A percentile compares a stretch with the other conserved stretches of the same genome.
Conservation (phyloP, 2,888 invertebrate genomes). For the Lottia scabra region DNA sequence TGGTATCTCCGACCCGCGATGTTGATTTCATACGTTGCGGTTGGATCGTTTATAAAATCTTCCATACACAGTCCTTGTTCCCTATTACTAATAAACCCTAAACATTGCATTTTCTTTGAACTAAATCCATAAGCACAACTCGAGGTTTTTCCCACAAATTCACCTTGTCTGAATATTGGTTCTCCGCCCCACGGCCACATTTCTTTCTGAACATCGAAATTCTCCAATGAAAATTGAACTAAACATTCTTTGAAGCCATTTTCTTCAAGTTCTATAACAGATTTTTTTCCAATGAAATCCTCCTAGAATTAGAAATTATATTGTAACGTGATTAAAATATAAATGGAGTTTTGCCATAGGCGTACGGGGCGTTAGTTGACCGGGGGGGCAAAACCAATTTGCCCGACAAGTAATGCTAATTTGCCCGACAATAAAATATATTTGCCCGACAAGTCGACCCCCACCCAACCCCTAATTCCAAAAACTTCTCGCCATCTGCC, state of each 20-base stretch:
- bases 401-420: no score
- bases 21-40: constrained; percentile 91
- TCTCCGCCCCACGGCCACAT: constrained; percentile 97
- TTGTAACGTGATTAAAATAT: no score
- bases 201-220: constrained; percentile 90
- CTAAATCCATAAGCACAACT: constrained; percentile 89
- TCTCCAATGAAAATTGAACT: constrained; percentile 89
- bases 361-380: no score
- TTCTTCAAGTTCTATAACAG: constrained; percentile 84
- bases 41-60: constrained; percentile 68
- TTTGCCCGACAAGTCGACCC: no score
- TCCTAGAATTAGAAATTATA: constrained; percentile 21
- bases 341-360: no score
- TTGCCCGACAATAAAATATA: no score
- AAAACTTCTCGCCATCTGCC: no score
- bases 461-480: no score
- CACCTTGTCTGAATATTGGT: constrained; percentile 92
- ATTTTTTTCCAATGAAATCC: constrained; percentile 90
- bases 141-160: constrained; percentile 91
- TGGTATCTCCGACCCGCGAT: constrained; percentile 85
- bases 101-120: constrained; percentile 80
- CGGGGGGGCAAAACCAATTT: no score
- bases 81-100: constrained; percentile 93
- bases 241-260: constrained; percentile 90
- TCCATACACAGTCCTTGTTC: constrained; percentile 72